Conservation (phyloP, 2,113 vertebrate genomes). For the Tylochromis polylepis region DNA sequence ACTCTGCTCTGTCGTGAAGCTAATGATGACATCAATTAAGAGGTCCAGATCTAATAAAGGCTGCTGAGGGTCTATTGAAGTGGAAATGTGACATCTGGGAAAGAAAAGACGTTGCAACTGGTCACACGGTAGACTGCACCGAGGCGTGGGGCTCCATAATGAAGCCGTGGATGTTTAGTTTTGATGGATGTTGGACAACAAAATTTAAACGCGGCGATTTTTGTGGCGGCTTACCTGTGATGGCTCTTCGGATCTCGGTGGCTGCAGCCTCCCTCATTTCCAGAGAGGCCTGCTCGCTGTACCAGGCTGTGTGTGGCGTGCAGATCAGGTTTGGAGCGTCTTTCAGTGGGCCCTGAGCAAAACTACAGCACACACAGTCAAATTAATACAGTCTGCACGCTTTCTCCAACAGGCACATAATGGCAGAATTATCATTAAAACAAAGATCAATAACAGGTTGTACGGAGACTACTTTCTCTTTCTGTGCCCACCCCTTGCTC, state of each 20-base stretch:
- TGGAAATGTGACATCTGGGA: slow-evolving; percentile 51
- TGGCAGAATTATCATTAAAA: not conserved
- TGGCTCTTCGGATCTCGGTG: slow-evolving; percentile 92
- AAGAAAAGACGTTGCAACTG: not conserved
- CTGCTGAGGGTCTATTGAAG: slow-evolving; percentile 26
- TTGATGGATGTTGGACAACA: not conserved
- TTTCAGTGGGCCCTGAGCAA: slow-evolving; percentile 91
- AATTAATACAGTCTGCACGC: not conserved
- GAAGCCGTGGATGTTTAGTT: not conserved
- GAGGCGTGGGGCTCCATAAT: not conserved
- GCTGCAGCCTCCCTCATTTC: slow-evolving; percentile 98
- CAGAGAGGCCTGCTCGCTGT: slow-evolving; percentile 94
- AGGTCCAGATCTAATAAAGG: slow-evolving; percentile 49
- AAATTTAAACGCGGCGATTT: not conserved
- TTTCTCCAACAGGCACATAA: not conserved
- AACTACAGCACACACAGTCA: slow-evolving; percentile 66
- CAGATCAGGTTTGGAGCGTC: slow-evolving; percentile 96
- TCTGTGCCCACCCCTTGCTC: no score
- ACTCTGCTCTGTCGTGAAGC: not conserved
- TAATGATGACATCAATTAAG: slow-evolving; percentile 56
- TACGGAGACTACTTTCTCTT: no score
- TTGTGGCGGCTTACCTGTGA: slow-evolving; percentile 80
- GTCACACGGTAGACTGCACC: not conserved
- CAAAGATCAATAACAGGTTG: not conserved
- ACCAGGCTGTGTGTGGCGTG: slow-evolving; percentile 97